Conservation (phyloP, 2,113 vertebrate genomes). For the Charina bottae region DNA sequence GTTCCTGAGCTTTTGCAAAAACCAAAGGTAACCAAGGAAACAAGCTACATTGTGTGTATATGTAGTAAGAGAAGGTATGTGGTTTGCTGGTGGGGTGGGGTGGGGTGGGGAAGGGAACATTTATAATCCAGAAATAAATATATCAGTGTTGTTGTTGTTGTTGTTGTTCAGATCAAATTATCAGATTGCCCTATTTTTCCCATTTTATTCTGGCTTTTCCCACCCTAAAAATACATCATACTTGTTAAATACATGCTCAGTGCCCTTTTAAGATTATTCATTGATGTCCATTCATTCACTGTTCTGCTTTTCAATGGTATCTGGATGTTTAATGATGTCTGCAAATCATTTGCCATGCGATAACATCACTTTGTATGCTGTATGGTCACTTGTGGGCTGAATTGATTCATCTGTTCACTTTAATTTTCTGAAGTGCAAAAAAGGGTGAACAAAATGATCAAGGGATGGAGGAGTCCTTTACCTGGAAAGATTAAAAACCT, state of each 20-base stretch:
- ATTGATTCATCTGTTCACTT: neutral
- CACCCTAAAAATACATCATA: neutral
- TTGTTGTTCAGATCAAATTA: neutral
- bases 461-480: neutral
- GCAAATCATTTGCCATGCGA: neutral
- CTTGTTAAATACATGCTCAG: neutral
- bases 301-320: neutral
- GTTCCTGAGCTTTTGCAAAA: neutral
- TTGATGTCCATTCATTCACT: neutral
- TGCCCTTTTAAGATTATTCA: neutral
- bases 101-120: neutral
- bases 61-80: neutral
- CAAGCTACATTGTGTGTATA: neutral
- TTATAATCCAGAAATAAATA: neutral
- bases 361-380: neutral
- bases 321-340: constrained; percentile 18
- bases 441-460: neutral
- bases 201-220: neutral
- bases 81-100: neutral
- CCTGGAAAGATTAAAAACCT: neutral
- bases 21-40: constrained; percentile 6
- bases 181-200: neutral
- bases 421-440: constrained; percentile 6
- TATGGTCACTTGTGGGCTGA: neutral
- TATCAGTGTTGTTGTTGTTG: no score